A percentile compares a stretch with the other conserved stretches of the same genome.
These are phyloP conservation scores for Nansenia antarctica DNA, from an alignment of 2,113 vertebrate species.

Conservation along the genomic window DNA sequence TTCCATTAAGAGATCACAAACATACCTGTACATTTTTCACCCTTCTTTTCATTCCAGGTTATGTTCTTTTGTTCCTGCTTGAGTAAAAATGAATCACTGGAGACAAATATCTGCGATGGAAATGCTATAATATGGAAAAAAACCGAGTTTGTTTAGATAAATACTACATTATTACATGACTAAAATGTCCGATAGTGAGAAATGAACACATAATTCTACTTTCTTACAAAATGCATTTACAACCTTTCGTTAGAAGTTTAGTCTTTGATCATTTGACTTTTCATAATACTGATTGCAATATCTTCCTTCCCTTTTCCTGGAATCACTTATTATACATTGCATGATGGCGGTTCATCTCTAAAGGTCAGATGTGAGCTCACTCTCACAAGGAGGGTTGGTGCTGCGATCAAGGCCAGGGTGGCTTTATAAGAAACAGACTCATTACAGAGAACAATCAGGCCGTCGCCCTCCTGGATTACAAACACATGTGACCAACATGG, in stretches of 20 bases:
- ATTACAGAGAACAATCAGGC: slow-evolving; percentile 29
- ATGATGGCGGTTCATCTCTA: background rate
- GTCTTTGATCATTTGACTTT: background rate
- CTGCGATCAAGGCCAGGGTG: slow-evolving; percentile 28
- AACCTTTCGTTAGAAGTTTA: too few relatives aligned
- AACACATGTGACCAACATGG: slow-evolving; percentile 36
- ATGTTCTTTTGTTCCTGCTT: too few relatives aligned
- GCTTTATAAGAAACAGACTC: slow-evolving; percentile 27
- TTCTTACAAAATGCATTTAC: too few relatives aligned
- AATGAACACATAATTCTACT: too few relatives aligned
- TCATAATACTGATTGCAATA: slow-evolving; percentile 9
- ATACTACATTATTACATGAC: too few relatives aligned
- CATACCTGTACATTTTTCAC: too few relatives aligned
- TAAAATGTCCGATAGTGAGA: too few relatives aligned
- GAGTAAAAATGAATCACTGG: too few relatives aligned
- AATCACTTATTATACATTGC: slow-evolving; percentile 16
- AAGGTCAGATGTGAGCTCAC: slow-evolving; percentile 40
- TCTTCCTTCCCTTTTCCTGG: slow-evolving; percentile 1
- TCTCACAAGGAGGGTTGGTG: slow-evolving; percentile 23
- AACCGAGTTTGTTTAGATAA: too few relatives aligned
- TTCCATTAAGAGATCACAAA: background rate
- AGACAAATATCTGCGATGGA: too few relatives aligned
- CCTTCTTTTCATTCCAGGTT: slow-evolving; percentile 2
- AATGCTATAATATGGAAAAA: too few relatives aligned
- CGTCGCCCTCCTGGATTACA: slow-evolving; percentile 28